Conservation (phyloP, 2,797 vertebrate genomes). For the Pipistrellus pipistrellus region DNA sequence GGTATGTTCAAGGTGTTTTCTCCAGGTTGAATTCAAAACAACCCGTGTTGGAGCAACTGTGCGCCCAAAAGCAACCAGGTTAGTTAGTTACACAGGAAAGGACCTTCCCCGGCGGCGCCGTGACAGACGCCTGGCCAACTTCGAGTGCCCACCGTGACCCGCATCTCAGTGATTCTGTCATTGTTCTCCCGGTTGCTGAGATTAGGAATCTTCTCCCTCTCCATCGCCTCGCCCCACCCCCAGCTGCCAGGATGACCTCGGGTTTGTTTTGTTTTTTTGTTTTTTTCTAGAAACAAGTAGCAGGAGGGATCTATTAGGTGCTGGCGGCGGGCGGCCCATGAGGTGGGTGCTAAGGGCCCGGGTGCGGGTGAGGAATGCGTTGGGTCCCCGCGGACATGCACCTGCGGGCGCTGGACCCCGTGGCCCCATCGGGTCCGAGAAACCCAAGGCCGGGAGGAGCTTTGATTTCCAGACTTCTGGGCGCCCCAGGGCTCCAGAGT, state of each 20-base stretch:
- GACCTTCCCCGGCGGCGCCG: accelerated
- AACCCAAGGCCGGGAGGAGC: accelerated
- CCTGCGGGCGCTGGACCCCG: background rate
- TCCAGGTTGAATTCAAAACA: background rate
- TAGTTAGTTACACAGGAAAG: accelerated
- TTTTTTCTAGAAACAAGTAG: background rate
- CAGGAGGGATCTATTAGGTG: no score
- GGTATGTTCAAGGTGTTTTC: background rate
- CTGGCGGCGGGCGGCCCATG: accelerated
- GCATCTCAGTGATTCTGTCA: background rate
- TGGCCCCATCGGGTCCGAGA: accelerated
- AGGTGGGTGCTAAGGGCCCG: background rate
- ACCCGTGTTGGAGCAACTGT: background rate
- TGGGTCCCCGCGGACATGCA: accelerated
- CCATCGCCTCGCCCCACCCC: background rate
- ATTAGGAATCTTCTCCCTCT: background rate
- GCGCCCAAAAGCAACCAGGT: background rate
- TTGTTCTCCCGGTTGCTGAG: background rate
- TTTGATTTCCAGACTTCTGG: background rate
- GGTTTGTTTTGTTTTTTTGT: no score
- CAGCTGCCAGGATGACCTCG: background rate
- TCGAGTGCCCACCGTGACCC: background rate
- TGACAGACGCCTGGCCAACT: no score
- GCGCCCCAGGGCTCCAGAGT: background rate
- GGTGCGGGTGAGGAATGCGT: background rate